These are phyloP conservation scores for Trachemys scripta DNA, from an alignment of 2,113 vertebrate genomes.

Conservation along the genomic window DNA sequence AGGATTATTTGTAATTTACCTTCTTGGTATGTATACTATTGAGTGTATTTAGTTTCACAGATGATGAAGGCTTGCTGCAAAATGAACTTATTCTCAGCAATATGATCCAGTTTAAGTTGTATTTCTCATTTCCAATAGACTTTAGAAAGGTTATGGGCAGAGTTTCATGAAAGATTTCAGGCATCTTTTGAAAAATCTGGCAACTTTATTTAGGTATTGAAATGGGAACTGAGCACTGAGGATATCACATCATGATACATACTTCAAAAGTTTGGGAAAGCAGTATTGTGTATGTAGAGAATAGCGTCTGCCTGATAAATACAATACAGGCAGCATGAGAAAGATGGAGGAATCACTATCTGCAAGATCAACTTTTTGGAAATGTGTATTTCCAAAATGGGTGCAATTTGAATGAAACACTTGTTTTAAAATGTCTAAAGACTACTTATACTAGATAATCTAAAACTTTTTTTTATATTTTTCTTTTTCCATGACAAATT, in stretches of 20 bases:
- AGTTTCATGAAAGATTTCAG: background rate
- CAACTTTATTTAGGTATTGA: background rate
- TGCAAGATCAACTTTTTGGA: background rate
- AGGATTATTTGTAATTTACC: background rate
- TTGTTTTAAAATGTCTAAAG: background rate
- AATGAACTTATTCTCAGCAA: background rate
- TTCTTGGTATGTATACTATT: background rate
- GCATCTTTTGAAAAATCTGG: background rate
- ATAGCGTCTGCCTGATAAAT: background rate
- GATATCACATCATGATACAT: background rate
- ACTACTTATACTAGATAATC: background rate
- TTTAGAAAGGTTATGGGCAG: background rate
- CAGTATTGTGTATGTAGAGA: background rate
- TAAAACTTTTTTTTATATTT: background rate
- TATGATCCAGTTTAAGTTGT: background rate
- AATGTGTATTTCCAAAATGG: background rate
- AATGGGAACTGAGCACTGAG: background rate
- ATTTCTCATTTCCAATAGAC: background rate
- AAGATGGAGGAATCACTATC: background rate
- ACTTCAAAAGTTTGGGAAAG: background rate
- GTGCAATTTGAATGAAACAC: background rate
- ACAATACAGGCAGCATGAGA: background rate
- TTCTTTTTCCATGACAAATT: background rate
- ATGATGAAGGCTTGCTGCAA: background rate
- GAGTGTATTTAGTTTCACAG: background rate